A percentile compares a stretch with the other conserved stretches of the same genome.
phyloP scores from a whole-genome alignment of 2,113 vertebrate species.

The Scytalopus superciliaris region DNA sequence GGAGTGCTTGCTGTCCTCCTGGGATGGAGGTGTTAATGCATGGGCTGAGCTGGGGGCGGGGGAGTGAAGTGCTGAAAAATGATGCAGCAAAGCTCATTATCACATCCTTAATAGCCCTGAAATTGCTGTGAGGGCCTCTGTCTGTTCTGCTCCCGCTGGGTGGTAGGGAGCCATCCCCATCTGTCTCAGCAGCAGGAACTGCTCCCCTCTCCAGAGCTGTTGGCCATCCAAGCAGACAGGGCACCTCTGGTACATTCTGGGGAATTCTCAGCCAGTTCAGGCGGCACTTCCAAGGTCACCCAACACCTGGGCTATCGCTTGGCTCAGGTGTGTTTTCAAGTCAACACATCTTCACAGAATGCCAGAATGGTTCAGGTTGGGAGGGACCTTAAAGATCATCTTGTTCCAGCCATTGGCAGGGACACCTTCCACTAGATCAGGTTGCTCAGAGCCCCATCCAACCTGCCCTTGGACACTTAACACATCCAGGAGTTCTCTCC shows the following conservation, averaged over 20 bases:
- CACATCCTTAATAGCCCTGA: background rate
- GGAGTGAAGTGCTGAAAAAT: background rate
- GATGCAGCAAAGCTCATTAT: background rate
- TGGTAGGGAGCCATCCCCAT: rapidly evolving
- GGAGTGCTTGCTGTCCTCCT: background rate
- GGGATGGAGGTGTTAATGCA: background rate
- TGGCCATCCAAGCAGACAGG: background rate
- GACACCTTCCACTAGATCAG: background rate
- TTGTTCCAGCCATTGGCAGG: background rate
- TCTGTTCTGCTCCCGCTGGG: background rate
- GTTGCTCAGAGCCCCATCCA: background rate
- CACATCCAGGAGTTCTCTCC: background rate
- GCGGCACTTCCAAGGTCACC: background rate
- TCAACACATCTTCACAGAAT: background rate
- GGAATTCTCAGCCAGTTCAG: background rate
- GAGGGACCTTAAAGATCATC: background rate
- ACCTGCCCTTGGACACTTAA: rapidly evolving
- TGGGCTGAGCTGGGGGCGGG: background rate
- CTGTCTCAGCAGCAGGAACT: background rate
- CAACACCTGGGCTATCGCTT: background rate
- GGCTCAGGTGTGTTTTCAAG: background rate
- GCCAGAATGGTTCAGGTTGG: background rate
- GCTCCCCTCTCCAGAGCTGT: background rate
- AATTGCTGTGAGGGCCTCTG: background rate
- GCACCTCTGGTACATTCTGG: background rate